phyloP scores from a whole-genome alignment of 2,888 invertebrate genomes.

The Chorisops tibialis region DNA sequence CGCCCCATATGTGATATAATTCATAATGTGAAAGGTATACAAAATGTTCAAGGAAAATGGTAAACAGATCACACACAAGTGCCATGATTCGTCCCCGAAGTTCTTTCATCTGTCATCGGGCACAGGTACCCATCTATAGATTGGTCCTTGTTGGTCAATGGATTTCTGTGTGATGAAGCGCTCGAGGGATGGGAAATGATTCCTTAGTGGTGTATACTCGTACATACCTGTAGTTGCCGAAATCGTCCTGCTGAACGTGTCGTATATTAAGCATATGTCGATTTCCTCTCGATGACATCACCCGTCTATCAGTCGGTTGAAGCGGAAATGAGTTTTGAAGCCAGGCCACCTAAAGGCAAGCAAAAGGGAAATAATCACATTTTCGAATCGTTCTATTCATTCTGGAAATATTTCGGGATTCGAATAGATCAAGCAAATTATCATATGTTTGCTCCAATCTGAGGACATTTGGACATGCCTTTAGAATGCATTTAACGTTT shows the following conservation, averaged over 20 bases:
- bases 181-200: not conserved
- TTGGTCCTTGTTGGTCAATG: not conserved
- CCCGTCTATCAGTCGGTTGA: conserved; percentile 64
- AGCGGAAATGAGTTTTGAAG: conserved; percentile 68
- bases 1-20: not conserved
- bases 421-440: too few relatives aligned
- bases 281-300: conserved; percentile 67
- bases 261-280: conserved; percentile 65
- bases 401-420: too few relatives aligned
- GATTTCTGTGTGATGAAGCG: not conserved
- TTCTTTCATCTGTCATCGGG: too few relatives aligned
- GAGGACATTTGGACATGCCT: too few relatives aligned
- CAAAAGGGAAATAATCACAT: not conserved
- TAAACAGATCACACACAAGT: too few relatives aligned
- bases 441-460: too few relatives aligned
- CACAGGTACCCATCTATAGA: not conserved
- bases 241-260: conserved; percentile 66
- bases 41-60: too few relatives aligned
- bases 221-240: conserved; percentile 65
- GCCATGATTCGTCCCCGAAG: too few relatives aligned
- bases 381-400: not conserved
- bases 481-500: too few relatives aligned
- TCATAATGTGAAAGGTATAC: too few relatives aligned
- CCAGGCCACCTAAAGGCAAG: conserved; percentile 61
- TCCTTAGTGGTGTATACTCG: not conserved